A percentile compares a stretch with the other conserved stretches of the same genome.
Conservation (phyloP, 2,888 invertebrate species). For the Xylota sylvarum region DNA sequence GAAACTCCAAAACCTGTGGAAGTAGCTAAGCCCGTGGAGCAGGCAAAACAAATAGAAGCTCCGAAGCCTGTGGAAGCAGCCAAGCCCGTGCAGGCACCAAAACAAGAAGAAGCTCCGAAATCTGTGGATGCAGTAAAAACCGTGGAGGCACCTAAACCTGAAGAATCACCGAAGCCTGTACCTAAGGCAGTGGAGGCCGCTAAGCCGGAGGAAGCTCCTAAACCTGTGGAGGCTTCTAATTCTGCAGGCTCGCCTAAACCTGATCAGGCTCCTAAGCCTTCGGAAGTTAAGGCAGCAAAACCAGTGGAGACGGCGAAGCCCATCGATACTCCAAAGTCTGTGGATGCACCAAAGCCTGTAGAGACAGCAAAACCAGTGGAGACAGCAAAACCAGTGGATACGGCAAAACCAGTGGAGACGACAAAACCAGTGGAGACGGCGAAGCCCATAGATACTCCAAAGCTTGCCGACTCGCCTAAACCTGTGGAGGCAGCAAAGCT, state of each 20-base stretch:
- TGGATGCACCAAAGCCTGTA: constrained; percentile 85
- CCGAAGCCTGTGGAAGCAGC: constrained; percentile 84
- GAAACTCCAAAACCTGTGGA: not conserved
- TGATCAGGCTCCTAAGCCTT: constrained; percentile 17
- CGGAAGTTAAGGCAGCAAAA: constrained; percentile 17
- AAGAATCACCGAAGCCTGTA: constrained; percentile 81
- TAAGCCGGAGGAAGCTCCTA: constrained; percentile 86
- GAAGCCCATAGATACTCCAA: constrained; percentile 6
- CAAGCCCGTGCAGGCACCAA: constrained; percentile 88
- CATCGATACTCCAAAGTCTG: constrained; percentile 4
- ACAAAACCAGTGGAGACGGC: constrained; percentile 27
- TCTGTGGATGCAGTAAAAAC: constrained; percentile 87
- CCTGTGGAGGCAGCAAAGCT: not conserved
- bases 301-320: not conserved
- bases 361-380: constrained; percentile 87
- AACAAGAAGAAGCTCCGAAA: constrained; percentile 84
- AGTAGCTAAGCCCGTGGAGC: constrained; percentile 87
- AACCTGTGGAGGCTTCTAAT: constrained; percentile 88
- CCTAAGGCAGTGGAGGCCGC: constrained; percentile 83
- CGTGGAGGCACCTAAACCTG: constrained; percentile 8
- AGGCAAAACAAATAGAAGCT: constrained; percentile 38
- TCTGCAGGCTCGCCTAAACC: constrained; percentile 82
- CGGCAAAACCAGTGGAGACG: constrained; percentile 82
- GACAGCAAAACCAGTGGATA: not conserved
- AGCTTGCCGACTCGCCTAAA: constrained; percentile 83